Percentiles rank a stretch among this genome's conserved stretches.
These are phyloP conservation scores for Scrobipalpa atriplicella DNA, from an alignment of 2,888 invertebrate species.

Conservation along the genomic window DNA sequence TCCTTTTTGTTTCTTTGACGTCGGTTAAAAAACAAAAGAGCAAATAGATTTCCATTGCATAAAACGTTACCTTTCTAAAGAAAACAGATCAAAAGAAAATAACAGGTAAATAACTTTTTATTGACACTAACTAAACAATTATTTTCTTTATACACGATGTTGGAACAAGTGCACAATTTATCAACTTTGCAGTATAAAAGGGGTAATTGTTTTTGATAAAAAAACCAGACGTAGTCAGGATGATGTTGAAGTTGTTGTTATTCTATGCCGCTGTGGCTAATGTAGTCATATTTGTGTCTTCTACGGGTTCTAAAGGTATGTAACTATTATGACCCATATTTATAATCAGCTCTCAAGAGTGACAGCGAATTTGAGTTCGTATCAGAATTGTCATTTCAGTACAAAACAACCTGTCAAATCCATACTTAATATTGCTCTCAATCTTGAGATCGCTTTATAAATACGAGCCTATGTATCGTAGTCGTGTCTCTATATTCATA, in stretches of 20 bases:
- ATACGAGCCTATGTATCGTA: too few relatives aligned
- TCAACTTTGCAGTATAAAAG: conserved; percentile 50
- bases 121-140: conserved; percentile 10
- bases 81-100: conserved; percentile 1
- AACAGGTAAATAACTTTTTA: conserved; percentile 6
- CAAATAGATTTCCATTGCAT: neutral
- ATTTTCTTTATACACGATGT: conserved; percentile 36
- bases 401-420: too few relatives aligned
- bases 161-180: conserved; percentile 52
- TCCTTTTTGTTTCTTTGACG: conserved; percentile 39
- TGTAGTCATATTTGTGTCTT: conserved; percentile 35
- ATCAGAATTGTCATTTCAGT: too few relatives aligned
- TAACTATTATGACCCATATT: neutral
- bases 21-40: neutral
- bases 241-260: conserved; percentile 52
- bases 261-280: conserved; percentile 44
- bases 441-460: too few relatives aligned
- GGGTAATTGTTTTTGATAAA: conserved; percentile 41
- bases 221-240: conserved; percentile 33
- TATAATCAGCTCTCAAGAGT: too few relatives aligned
- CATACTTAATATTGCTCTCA: too few relatives aligned
- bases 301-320: conserved; percentile 37
- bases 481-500: too few relatives aligned
- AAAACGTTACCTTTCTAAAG: neutral
- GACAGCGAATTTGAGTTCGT: too few relatives aligned